These are phyloP conservation scores for Paramormyrops hopkinsi DNA, from an alignment of 2,797 vertebrate genomes.

Conservation along the genomic window DNA sequence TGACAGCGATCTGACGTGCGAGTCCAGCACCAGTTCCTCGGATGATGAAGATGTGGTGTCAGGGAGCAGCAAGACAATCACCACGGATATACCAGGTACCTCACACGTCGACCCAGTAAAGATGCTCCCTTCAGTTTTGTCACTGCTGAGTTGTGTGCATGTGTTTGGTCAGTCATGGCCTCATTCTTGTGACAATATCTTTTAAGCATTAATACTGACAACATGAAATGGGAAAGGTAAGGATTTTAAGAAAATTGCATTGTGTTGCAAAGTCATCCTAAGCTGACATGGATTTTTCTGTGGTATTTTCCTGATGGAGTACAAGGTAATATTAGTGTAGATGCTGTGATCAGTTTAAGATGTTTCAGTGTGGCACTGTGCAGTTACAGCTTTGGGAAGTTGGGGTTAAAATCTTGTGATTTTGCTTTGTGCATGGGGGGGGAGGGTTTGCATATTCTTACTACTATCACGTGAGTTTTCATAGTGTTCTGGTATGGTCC, in stretches of 20 bases:
- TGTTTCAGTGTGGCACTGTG: not conserved
- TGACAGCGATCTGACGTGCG: constrained; percentile 95
- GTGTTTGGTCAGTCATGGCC: not conserved
- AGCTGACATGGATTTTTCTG: not conserved
- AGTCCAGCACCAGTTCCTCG: constrained; percentile 75
- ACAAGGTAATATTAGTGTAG: not conserved
- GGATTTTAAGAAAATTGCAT: not conserved
- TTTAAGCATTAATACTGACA: not conserved
- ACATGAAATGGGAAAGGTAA: not conserved
- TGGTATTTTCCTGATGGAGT: not conserved
- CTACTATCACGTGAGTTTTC: not conserved
- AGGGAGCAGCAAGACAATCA: constrained; percentile 94
- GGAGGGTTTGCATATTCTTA: not conserved
- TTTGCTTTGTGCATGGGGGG: not conserved
- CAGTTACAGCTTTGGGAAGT: not conserved
- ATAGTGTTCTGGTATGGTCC: not conserved
- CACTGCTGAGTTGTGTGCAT: not conserved
- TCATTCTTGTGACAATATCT: not conserved
- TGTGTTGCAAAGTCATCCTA: not conserved
- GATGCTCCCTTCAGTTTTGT: not conserved
- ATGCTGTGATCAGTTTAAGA: not conserved
- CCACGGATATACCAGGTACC: constrained; percentile 96
- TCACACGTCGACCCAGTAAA: constrained; percentile 13
- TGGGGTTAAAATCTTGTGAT: not conserved
- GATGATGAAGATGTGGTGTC: constrained; percentile 83